Evolutionary conservation across 2,888 invertebrate species (phyloP).

Genomic region (Noctua comes): DNA sequence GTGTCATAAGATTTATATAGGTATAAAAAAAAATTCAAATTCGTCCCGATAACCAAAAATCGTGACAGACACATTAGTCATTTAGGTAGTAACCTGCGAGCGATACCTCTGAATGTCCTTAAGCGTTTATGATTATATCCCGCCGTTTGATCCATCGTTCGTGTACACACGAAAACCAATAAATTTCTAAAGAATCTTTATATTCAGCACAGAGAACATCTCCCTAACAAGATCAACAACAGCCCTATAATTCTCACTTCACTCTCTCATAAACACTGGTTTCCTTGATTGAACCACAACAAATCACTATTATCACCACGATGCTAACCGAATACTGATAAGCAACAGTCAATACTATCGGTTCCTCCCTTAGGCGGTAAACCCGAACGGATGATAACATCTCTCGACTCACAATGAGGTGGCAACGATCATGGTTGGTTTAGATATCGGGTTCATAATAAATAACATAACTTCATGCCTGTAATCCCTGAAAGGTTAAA

Average conservation of each 20-base stretch:
- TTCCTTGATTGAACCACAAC: constrained; percentile 15
- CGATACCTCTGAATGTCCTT: not conserved
- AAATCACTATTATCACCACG: constrained; percentile 49
- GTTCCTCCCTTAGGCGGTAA: not conserved
- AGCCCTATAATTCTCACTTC: constrained; percentile 29
- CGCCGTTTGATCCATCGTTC: not conserved
- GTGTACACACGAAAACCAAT: not conserved
- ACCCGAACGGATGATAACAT: not conserved
- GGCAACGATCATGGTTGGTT: not conserved
- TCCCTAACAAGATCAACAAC: constrained; percentile 18
- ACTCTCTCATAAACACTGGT: constrained; percentile 20
- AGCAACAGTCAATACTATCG: constrained; percentile 17
- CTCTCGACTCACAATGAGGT: constrained; percentile 27
- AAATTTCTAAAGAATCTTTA: not conserved
- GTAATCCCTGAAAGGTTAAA: no score
- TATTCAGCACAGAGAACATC: not conserved
- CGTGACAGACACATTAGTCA: not conserved
- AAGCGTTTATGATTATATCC: not conserved
- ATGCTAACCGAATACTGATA: constrained; percentile 51
- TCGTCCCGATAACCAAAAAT: not conserved
- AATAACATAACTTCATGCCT: not conserved
- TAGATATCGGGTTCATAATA: not conserved
- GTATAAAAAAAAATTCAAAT: not conserved
- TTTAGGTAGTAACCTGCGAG: not conserved
- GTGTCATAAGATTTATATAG: not conserved